These are phyloP conservation scores for Heliothis subflexa DNA, from an alignment of 1,140 invertebrate genomes.

Conservation along the genomic window DNA sequence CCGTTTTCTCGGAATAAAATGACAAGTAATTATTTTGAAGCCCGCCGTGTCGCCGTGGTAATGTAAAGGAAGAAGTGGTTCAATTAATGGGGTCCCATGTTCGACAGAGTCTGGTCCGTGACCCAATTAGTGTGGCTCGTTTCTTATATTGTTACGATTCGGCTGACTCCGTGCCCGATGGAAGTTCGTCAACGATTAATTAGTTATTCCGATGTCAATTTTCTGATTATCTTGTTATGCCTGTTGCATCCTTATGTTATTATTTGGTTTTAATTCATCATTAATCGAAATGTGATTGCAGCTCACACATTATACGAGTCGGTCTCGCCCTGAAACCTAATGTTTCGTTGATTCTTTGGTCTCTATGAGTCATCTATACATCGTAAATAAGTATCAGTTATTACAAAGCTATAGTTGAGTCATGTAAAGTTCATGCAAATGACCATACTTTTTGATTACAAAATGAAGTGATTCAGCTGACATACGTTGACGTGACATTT, in stretches of 20 bases:
- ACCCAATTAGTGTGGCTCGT: conserved; percentile 71
- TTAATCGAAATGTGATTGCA: too few relatives aligned
- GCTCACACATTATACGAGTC: too few relatives aligned
- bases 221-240: conserved; percentile 1
- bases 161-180: conserved; percentile 50
- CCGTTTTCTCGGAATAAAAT: conserved; percentile 55
- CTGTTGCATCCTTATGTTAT: background rate
- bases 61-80: conserved; percentile 67
- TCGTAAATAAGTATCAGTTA: too few relatives aligned
- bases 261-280: too few relatives aligned
- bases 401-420: too few relatives aligned
- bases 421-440: too few relatives aligned
- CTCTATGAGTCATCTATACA: too few relatives aligned
- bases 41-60: conserved; percentile 53
- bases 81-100: conserved; percentile 73
- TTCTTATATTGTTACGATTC: conserved; percentile 60
- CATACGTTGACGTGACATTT: too few relatives aligned
- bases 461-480: too few relatives aligned
- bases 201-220: conserved; percentile 36
- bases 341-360: too few relatives aligned
- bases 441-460: too few relatives aligned
- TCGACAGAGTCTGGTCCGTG: conserved; percentile 70
- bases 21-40: conserved; percentile 63
- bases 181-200: conserved; percentile 39
- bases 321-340: too few relatives aligned